These are phyloP conservation scores for Etia nguti DNA, from an alignment of 2,113 vertebrate genomes.

Conservation along the genomic window DNA sequence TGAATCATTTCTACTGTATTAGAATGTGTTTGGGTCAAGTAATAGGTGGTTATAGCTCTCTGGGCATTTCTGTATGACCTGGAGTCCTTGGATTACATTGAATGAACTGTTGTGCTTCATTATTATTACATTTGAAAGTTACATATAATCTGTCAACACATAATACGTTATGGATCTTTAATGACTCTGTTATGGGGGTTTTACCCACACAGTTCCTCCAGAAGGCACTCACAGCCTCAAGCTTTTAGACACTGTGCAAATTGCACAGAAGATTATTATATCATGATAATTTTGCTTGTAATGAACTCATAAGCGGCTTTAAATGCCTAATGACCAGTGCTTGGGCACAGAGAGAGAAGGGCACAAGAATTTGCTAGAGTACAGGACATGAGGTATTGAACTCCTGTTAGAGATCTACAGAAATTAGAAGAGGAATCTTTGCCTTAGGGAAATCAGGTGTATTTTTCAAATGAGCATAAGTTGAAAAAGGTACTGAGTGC, in stretches of 20 bases:
- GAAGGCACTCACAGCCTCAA: constrained; percentile 10
- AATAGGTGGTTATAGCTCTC: neutral
- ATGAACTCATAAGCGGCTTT: constrained; percentile 48
- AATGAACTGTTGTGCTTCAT: neutral
- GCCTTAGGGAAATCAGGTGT: neutral
- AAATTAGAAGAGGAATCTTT: neutral
- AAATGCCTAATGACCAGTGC: constrained; percentile 29
- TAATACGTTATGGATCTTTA: neutral
- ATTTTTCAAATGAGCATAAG: neutral
- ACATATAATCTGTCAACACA: neutral
- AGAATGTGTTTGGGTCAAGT: neutral
- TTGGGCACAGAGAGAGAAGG: neutral
- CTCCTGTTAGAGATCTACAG: neutral
- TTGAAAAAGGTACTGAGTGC: neutral
- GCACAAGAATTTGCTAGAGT: neutral
- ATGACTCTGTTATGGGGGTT: constrained; percentile 10
- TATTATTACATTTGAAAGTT: constrained; percentile 8
- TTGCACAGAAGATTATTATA: constrained; percentile 37
- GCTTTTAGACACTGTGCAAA: constrained; percentile 32
- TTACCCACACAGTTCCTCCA: constrained; percentile 15
- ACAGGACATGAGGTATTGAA: neutral
- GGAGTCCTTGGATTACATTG: neutral
- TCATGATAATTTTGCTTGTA: constrained; percentile 42
- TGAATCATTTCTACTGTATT: neutral
- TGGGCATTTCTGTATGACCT: neutral